phyloP scores from a whole-genome alignment of 2,888 invertebrate genomes.

The Arrhopalites spinosus region DNA sequence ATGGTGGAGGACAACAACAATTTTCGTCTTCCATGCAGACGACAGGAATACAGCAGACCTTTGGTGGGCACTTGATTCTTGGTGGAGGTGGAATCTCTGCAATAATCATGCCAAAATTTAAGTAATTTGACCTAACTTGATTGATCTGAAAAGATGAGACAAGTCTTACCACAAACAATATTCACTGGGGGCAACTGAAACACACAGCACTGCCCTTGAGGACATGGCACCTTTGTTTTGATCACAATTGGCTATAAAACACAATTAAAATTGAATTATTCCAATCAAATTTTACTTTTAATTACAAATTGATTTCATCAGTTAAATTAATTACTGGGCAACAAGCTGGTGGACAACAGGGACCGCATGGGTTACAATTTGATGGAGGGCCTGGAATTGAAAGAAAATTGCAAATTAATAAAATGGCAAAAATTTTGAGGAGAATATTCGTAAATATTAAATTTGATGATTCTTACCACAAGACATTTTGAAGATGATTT shows the following conservation, averaged over 20 bases:
- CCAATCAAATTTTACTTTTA: neutral
- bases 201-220: slow-evolving; percentile 56
- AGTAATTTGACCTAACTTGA: neutral
- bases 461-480: no score
- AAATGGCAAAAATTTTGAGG: no score
- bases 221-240: slow-evolving; percentile 51
- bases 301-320: neutral
- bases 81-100: slow-evolving; percentile 55
- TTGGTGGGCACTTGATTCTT: slow-evolving; percentile 52
- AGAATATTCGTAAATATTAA: no score
- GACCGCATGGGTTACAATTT: no score
- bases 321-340: no score
- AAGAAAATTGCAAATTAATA: no score
- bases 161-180: slow-evolving; percentile 43
- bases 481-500: no score
- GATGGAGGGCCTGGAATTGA: no score
- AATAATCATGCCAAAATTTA: slow-evolving; percentile 11
- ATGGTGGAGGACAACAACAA: slow-evolving; percentile 40
- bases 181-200: slow-evolving; percentile 55
- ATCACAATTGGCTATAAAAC: slow-evolving; percentile 50
- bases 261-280: slow-evolving; percentile 11
- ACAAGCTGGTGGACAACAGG: slow-evolving; percentile 52
- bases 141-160: neutral
- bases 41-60: slow-evolving; percentile 56
- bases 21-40: slow-evolving; percentile 55